A percentile compares a stretch with the other conserved stretches of the same genome.
Conservation (phyloP, 2,113 vertebrate species). For the Oreochromis niloticus region DNA sequence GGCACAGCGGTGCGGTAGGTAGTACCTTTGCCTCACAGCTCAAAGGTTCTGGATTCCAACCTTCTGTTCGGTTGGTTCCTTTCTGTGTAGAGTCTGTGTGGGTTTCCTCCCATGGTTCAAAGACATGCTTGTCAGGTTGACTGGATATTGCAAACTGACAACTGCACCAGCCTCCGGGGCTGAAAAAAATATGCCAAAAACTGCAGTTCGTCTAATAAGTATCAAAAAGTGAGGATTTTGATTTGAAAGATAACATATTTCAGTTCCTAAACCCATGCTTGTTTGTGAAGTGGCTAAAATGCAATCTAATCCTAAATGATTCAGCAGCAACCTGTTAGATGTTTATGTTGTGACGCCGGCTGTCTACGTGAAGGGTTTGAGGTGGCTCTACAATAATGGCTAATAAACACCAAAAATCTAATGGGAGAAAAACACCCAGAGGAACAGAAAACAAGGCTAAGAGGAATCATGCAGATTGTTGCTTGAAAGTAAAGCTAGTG, state of each 20-base stretch:
- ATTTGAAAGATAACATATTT: not conserved
- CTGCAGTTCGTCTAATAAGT: not conserved
- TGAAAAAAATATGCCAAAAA: not conserved
- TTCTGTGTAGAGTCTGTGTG: not conserved
- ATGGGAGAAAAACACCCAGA: not conserved
- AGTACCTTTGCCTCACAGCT: not conserved
- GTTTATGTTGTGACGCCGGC: fast-evolving
- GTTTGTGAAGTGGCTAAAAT: not conserved
- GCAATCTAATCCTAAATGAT: not conserved
- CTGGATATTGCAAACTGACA: not conserved
- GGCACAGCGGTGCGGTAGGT: not conserved
- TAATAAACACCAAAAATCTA: not conserved
- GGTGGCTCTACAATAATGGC: not conserved
- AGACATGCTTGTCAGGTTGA: not conserved
- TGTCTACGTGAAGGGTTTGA: not conserved
- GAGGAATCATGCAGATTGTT: not conserved
- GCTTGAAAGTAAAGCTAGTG: not conserved
- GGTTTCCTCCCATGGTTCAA: not conserved
- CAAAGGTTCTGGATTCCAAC: not conserved
- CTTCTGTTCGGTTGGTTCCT: not conserved
- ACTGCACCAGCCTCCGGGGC: not conserved
- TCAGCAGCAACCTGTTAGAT: not conserved
- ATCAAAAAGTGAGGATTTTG: not conserved
- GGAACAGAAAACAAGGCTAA: not conserved
- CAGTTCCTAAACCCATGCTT: fast-evolving